A percentile compares a stretch with the other conserved stretches of the same genome.
Conservation (phyloP, 2,797 vertebrate genomes). For the Pangasius djambal region DNA sequence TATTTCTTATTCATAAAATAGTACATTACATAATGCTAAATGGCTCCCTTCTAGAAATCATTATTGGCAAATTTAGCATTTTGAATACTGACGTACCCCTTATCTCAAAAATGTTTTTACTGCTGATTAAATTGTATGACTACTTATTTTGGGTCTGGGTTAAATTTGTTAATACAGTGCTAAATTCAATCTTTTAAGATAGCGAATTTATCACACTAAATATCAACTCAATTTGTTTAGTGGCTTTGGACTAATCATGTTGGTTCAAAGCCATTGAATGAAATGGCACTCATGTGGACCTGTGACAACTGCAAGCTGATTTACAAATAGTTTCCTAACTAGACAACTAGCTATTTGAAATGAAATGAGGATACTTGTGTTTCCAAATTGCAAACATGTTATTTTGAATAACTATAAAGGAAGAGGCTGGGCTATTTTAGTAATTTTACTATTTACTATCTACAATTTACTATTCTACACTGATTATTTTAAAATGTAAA, state of each 20-base stretch:
- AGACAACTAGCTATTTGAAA: not conserved
- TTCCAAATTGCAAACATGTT: not conserved
- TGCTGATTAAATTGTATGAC: not conserved
- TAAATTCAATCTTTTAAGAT: not conserved
- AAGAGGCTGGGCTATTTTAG: no score
- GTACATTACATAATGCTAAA: not conserved
- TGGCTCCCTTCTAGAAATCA: not conserved
- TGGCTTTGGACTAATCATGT: not conserved
- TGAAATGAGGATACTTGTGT: not conserved
- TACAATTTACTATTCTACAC: not conserved
- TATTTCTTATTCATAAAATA: not conserved
- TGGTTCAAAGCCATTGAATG: not conserved
- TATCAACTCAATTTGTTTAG: not conserved
- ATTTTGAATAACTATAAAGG: not conserved
- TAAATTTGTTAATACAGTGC: slow-evolving; percentile 4
- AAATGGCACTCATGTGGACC: not conserved
- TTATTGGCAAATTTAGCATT: not conserved
- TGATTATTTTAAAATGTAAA: not conserved
- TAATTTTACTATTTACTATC: not conserved
- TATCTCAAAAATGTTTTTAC: not conserved
- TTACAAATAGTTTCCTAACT: not conserved
- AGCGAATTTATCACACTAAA: not conserved
- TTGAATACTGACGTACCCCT: not conserved
- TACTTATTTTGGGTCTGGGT: not conserved
- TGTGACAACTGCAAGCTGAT: not conserved